phyloP scores from a whole-genome alignment of 2,797 vertebrate species.

The Taenioides sp. region DNA sequence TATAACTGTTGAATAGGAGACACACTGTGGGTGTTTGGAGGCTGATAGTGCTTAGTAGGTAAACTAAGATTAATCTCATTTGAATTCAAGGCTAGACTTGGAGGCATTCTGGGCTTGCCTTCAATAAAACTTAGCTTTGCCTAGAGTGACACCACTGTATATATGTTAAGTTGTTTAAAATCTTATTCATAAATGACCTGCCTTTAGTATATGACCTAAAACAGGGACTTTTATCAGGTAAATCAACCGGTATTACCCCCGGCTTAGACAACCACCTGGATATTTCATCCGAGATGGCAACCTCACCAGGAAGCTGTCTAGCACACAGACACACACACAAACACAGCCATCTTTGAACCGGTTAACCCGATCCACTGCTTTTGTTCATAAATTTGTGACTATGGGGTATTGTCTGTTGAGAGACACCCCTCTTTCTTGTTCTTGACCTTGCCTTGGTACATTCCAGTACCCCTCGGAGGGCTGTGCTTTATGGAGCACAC shows the following conservation, averaged over 20 bases:
- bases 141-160: conserved; percentile 9
- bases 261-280: conserved; percentile 45
- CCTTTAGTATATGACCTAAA: conserved; percentile 19
- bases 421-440: conserved; percentile 60
- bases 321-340: conserved; percentile 11
- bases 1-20: conserved; percentile 49
- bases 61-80: conserved; percentile 27
- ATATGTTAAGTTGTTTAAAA: conserved; percentile 2
- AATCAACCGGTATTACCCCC: conserved; percentile 33
- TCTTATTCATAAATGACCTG: conserved; percentile 1
- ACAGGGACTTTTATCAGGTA: conserved; percentile 22
- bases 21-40: conserved; percentile 13
- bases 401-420: conserved; percentile 53
- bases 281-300: conserved; percentile 46
- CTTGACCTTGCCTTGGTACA: conserved; percentile 78
- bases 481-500: conserved; percentile 75
- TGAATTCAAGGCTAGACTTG: conserved; percentile 29
- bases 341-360: conserved; percentile 34
- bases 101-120: conserved; percentile 18
- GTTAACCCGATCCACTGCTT: conserved; percentile 47
- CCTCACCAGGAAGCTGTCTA: conserved; percentile 43
- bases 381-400: conserved; percentile 42
- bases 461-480: conserved; percentile 69
- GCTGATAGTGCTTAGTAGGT: conserved; percentile 28
- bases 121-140: conserved; percentile 27